Base-by-base conservation (phyloP, 2,797 vertebrate genomes). In the Neostethus bicornis region DNA sequence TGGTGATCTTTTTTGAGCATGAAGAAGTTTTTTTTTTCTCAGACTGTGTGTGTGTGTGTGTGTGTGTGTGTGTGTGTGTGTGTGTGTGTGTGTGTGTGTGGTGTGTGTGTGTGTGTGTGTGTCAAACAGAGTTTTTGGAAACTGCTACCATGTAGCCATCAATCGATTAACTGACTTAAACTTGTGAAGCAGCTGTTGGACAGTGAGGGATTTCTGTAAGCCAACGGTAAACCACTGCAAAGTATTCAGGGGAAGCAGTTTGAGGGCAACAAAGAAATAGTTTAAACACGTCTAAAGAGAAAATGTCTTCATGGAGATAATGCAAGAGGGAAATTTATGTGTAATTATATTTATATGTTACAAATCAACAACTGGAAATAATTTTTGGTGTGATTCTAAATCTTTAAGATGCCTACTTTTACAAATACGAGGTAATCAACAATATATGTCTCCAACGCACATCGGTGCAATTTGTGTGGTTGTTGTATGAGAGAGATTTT, bases 11-110 rank as follows among this genome's bases (percentile, higher is more conserved):
- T 85, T 87, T 87, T 85, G 76, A 82, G 87, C 85, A 85, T 85
- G 80, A 94, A 94, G 91, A 87, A 87, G 80, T 79, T 87, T 91
- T 89, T 92, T 90, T 51, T 55, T 54, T 14, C 51, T n/a, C 53
- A 14, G 70, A 52, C 54, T 37, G 51, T 2, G 32, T 10, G n/a
- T 50, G 13, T 54, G 10, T 70, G 52, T 61, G 49, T 58, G 5
- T 17, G 9, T 42, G 20, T 35, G 41, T 51, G 11, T 51, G 21
- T 70, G 59, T 57, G 47, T 60, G 2, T 20, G 7, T 35, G n/a
- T n/a, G n/a, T n/a, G 65, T 14, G 68, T 70, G n/a, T n/a, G n/a
- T n/a, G n/a, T n/a, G n/a, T n/a, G n/a, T n/a, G n/a, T n/a, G n/a
- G 9, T 42, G 20, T 35, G 41, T 51, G 11, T 51, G 21, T 70